Evolutionary conservation across 2,797 vertebrate genomes (phyloP).

Genomic region (Corythornis leucogaster): DNA sequence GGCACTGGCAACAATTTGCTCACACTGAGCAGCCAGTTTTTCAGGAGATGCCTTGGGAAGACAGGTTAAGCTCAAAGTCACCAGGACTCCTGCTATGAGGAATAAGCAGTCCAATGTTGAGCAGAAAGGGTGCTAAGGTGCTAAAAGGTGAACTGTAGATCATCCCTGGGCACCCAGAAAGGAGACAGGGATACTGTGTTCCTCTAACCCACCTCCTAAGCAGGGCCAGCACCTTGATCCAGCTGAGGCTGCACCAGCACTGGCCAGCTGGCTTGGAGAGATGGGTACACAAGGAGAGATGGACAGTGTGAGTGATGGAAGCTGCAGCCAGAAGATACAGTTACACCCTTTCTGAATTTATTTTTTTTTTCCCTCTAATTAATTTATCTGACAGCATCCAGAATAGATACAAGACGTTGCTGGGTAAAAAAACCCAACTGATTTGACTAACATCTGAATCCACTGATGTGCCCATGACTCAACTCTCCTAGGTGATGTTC

Average conservation of each 20-base stretch:
- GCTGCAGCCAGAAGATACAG: constrained; percentile 39
- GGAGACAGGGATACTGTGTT: not conserved
- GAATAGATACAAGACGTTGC: not conserved
- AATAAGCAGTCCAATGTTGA: not conserved
- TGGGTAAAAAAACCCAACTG: not conserved
- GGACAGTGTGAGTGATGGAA: constrained; percentile 23
- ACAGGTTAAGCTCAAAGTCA: not conserved
- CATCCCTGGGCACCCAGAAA: not conserved
- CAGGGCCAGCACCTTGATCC: accelerated
- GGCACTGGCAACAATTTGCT: not conserved
- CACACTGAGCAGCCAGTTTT: not conserved
- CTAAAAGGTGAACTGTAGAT: not conserved
- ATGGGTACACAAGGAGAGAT: not conserved
- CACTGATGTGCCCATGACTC: accelerated
- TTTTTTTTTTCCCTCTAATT: not conserved
- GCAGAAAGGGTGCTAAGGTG: not conserved
- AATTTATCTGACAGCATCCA: not conserved
- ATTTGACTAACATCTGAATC: not conserved
- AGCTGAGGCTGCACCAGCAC: not conserved
- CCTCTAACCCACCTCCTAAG: not conserved
- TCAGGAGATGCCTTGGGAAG: constrained; percentile 7
- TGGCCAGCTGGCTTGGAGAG: not conserved
- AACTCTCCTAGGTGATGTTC: not conserved
- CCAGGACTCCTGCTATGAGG: not conserved
- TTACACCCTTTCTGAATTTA: not conserved